Conservation (phyloP, 2,113 vertebrate genomes). For the Sialia sialis region DNA sequence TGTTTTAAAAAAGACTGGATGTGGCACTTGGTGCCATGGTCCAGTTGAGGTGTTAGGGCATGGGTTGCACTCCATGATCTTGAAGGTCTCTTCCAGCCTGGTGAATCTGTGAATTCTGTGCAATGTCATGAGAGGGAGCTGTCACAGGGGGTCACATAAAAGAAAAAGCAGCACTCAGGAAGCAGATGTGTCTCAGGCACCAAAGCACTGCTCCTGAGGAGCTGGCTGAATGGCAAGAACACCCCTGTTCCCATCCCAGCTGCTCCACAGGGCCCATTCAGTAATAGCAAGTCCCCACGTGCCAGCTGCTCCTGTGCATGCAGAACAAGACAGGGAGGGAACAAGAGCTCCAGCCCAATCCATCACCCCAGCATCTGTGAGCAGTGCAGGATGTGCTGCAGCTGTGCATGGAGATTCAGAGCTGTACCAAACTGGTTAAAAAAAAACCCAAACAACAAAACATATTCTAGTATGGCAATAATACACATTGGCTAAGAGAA, state of each 20-base stretch:
- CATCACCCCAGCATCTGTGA: rapidly evolving
- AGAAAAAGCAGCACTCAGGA: background rate
- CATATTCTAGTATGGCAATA: background rate
- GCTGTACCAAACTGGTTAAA: background rate
- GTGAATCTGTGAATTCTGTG: background rate
- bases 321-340: background rate
- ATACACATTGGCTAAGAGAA: background rate
- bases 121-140: background rate
- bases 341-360: background rate
- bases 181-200: background rate
- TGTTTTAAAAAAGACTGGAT: background rate
- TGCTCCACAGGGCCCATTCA: background rate
- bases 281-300: rapidly evolving
- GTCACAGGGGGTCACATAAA: background rate
- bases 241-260: background rate
- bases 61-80: background rate
- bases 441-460: background rate
- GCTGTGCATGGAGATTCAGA: rapidly evolving
- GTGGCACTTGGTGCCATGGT: background rate
- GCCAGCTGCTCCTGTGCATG: background rate
- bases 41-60: background rate
- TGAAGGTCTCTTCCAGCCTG: background rate
- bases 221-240: background rate
- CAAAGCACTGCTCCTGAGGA: background rate
- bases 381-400: background rate